phyloP scores from a whole-genome alignment of 2,113 vertebrate species.

The Apus apus region DNA sequence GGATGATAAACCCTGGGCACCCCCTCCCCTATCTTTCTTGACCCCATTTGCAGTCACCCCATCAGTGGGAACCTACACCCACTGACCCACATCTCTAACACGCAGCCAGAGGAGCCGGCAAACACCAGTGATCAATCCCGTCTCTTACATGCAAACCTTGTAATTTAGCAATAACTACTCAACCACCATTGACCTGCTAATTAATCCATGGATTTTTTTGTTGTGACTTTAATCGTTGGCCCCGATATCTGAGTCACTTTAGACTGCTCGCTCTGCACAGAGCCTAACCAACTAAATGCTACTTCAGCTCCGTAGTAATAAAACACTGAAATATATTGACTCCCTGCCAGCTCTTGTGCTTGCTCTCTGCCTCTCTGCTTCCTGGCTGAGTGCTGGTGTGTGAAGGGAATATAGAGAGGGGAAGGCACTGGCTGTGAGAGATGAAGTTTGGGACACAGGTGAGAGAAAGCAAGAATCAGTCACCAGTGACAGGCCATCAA shows the following conservation, averaged over 20 bases:
- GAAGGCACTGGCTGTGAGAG: slow-evolving; percentile 34
- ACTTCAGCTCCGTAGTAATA: slow-evolving; percentile 76
- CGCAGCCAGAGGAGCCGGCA: not conserved
- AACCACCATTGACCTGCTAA: slow-evolving; percentile 78
- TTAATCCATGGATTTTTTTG: slow-evolving; percentile 80
- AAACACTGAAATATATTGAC: slow-evolving; percentile 82
- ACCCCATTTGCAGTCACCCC: slow-evolving; percentile 37
- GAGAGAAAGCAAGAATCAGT: slow-evolving; percentile 64
- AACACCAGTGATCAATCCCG: slow-evolving; percentile 66
- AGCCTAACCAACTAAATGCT: slow-evolving; percentile 78
- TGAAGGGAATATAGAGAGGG: slow-evolving; percentile 72
- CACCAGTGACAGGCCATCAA: slow-evolving; percentile 47
- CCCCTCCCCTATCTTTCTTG: not conserved
- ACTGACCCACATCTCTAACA: slow-evolving; percentile 48
- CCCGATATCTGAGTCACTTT: slow-evolving; percentile 72
- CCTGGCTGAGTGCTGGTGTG: slow-evolving; percentile 53
- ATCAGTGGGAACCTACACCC: slow-evolving; percentile 20
- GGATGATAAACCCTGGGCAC: not conserved
- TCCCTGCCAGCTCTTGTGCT: slow-evolving; percentile 71
- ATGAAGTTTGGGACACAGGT: slow-evolving; percentile 68
- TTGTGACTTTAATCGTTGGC: slow-evolving; percentile 76
- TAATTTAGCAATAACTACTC: slow-evolving; percentile 81
- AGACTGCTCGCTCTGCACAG: slow-evolving; percentile 67
- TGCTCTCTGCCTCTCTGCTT: slow-evolving; percentile 50
- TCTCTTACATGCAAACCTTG: slow-evolving; percentile 71